phyloP scores from a whole-genome alignment of 2,113 vertebrate species.

The Trochalopteron elliotii region DNA sequence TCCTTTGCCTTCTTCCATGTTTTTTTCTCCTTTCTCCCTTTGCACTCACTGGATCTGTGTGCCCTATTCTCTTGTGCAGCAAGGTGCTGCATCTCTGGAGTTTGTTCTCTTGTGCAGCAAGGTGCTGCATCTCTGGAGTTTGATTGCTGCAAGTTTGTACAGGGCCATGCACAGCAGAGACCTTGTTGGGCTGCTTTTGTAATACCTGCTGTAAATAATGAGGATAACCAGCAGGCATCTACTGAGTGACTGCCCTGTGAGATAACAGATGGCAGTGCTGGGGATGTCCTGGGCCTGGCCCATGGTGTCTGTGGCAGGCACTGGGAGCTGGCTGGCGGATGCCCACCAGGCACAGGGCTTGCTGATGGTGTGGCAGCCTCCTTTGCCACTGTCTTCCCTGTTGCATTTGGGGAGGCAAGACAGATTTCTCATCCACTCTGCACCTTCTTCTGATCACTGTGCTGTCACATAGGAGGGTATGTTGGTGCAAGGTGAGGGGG shows the following conservation, averaged over 20 bases:
- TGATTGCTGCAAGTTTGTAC: not conserved
- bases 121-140: not conserved
- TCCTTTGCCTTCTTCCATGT: not conserved
- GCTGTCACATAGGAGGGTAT: not conserved
- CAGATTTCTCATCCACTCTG: not conserved
- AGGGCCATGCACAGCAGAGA: not conserved
- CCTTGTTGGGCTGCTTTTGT: not conserved
- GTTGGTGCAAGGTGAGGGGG: not conserved
- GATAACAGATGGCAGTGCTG: not conserved
- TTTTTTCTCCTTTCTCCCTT: not conserved
- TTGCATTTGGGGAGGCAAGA: not conserved
- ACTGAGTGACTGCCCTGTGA: not conserved
- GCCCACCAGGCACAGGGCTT: not conserved
- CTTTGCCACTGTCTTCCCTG: not conserved
- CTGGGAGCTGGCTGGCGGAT: not conserved
- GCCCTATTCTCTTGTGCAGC: not conserved
- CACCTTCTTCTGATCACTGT: not conserved
- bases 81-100: not conserved
- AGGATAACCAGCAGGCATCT: not conserved
- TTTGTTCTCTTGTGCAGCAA: not conserved
- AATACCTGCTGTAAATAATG: not conserved
- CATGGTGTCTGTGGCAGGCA: fast-evolving
- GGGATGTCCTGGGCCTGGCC: fast-evolving
- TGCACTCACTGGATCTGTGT: not conserved
- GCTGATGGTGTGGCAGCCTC: not conserved